Evolutionary conservation across 2,888 invertebrate genomes (phyloP).

Genomic region (Lissonota sp.): DNA sequence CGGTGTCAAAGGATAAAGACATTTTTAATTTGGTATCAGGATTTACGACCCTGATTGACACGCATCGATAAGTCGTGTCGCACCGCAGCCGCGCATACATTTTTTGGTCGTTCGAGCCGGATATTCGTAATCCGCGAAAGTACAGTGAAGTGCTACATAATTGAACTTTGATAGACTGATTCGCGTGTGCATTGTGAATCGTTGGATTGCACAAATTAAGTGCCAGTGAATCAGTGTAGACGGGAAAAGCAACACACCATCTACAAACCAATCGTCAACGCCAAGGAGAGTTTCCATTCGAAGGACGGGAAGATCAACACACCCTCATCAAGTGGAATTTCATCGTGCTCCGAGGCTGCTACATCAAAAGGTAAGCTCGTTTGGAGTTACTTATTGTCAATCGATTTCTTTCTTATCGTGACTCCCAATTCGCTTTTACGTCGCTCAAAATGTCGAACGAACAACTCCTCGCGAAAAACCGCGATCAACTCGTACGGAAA

Average conservation of each 20-base stretch:
- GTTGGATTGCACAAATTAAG: too few relatives aligned
- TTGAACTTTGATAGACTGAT: neutral
- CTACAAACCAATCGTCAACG: too few relatives aligned
- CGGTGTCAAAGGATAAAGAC: too few relatives aligned
- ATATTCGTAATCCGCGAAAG: neutral
- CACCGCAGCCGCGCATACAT: neutral
- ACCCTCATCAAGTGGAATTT: too few relatives aligned
- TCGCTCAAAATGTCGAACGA: neutral
- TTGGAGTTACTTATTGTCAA: neutral
- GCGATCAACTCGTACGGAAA: neutral
- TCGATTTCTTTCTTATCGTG: neutral
- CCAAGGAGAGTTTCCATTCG: too few relatives aligned
- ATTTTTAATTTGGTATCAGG: too few relatives aligned
- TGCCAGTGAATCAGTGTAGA: too few relatives aligned
- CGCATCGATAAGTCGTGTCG: too few relatives aligned
- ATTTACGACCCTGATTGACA: too few relatives aligned
- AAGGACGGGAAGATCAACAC: too few relatives aligned
- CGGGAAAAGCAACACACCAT: too few relatives aligned
- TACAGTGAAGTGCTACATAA: neutral
- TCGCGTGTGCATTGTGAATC: neutral
- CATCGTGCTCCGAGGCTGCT: too few relatives aligned
- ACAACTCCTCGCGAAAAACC: neutral
- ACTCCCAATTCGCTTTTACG: neutral
- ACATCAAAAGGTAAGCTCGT: neutral
- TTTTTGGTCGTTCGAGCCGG: slow-evolving; percentile 3